These are phyloP conservation scores for Drosophila pseudoananassae DNA, from an alignment of 1,140 invertebrate species.

Conservation along the genomic window DNA sequence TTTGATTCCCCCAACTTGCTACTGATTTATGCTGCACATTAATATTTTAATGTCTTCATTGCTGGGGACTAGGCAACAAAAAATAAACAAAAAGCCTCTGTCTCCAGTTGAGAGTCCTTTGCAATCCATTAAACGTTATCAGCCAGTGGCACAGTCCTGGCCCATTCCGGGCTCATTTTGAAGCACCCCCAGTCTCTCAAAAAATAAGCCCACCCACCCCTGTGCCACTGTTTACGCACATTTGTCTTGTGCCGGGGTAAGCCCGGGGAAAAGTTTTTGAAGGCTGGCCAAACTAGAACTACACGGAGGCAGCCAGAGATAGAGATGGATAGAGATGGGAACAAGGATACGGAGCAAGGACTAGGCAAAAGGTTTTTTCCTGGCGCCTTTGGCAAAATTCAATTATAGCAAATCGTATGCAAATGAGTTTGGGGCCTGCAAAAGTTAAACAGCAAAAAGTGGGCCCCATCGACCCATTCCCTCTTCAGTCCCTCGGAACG, in stretches of 20 bases:
- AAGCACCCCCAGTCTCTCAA: background rate
- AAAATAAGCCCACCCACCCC: background rate
- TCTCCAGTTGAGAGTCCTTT: constrained; percentile 33
- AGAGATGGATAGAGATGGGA: constrained; percentile 5
- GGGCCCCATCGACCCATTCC: background rate
- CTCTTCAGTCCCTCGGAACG: constrained; percentile 18
- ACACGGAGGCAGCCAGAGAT: constrained; percentile 7
- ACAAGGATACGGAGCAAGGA: background rate
- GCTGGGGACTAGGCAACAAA: constrained; percentile 54
- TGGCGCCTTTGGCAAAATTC: constrained; percentile 63
- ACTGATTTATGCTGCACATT: constrained; percentile 79
- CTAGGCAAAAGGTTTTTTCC: constrained; percentile 16
- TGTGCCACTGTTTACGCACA: constrained; percentile 62
- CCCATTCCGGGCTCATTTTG: constrained; percentile 20
- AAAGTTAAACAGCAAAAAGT: constrained; percentile 68
- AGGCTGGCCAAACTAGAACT: constrained; percentile 47
- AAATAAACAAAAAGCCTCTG: constrained; percentile 44
- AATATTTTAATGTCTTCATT: constrained; percentile 83
- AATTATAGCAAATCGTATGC: constrained; percentile 77
- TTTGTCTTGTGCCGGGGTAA: constrained; percentile 55
- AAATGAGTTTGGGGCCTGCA: constrained; percentile 58
- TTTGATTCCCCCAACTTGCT: constrained; percentile 2
- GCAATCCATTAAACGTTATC: constrained; percentile 81
- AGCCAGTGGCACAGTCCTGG: constrained; percentile 69
- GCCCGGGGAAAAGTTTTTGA: constrained; percentile 56